These are phyloP conservation scores for Anoplolepis gracilipes DNA, from an alignment of 1,140 invertebrate genomes.

Conservation along the genomic window DNA sequence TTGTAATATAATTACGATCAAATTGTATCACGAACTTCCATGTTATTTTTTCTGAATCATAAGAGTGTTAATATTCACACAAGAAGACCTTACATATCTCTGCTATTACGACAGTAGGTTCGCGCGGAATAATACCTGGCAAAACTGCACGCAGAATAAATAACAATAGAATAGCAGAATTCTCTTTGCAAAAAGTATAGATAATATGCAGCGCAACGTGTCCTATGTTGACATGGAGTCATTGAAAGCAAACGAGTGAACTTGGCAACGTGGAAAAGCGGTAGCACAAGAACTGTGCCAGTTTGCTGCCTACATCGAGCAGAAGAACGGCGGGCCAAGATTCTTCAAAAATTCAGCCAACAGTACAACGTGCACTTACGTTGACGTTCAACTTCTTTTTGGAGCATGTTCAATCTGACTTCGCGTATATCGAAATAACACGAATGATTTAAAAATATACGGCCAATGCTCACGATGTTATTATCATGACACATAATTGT, in stretches of 20 bases:
- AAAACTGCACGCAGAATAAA: background rate
- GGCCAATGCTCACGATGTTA: slow-evolving; percentile 1
- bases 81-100: background rate
- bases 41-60: background rate
- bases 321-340: slow-evolving; percentile 62
- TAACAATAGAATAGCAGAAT: slow-evolving; percentile 28
- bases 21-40: background rate
- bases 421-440: slow-evolving; percentile 42
- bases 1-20: background rate
- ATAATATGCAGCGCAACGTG: slow-evolving; percentile 25
- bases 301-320: slow-evolving; percentile 58
- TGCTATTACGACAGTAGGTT: background rate
- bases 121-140: background rate
- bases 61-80: background rate
- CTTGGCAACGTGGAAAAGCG: slow-evolving; percentile 64
- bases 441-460: slow-evolving; percentile 53
- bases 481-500: slow-evolving; percentile 13
- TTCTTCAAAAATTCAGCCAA: slow-evolving; percentile 75
- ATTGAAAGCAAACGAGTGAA: slow-evolving; percentile 68
- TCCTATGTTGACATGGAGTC: slow-evolving; percentile 47
- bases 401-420: slow-evolving; percentile 67
- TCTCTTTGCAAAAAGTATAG: slow-evolving; percentile 10
- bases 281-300: slow-evolving; percentile 63
- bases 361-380: slow-evolving; percentile 66
- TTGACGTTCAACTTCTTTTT: slow-evolving; percentile 67